These are phyloP conservation scores for Pelusios castaneus DNA, from an alignment of 2,113 vertebrate genomes.

Conservation along the genomic window DNA sequence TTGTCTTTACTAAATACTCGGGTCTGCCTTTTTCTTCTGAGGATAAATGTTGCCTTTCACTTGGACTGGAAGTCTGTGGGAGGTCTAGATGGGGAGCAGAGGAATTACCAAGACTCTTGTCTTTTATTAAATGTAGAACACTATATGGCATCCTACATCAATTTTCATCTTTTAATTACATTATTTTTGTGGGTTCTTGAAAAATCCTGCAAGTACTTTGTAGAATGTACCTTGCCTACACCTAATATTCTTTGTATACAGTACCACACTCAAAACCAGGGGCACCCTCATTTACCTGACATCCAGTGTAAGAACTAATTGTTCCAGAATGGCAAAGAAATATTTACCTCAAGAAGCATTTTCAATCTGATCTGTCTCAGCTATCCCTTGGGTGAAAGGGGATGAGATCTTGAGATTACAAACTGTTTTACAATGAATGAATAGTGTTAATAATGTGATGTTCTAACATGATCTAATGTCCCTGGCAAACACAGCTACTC, in stretches of 20 bases:
- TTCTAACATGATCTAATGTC: not conserved
- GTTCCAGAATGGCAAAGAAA: not conserved
- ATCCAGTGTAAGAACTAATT: not conserved
- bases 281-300: not conserved
- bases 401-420: not conserved
- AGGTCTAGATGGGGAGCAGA: not conserved
- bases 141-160: not conserved
- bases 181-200: not conserved
- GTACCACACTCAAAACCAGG: not conserved
- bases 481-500: not conserved
- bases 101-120: not conserved
- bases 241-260: not conserved
- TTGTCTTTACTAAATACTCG: constrained; percentile 41
- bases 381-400: not conserved
- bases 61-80: not conserved
- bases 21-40: constrained; percentile 25
- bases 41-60: not conserved
- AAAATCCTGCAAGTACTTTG: not conserved
- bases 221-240: not conserved
- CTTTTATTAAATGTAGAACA: not conserved
- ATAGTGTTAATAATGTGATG: not conserved
- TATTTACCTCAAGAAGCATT: not conserved
- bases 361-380: not conserved
- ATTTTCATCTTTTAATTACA: not conserved
- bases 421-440: not conserved